phyloP scores from a whole-genome alignment of 2,888 invertebrate species.

The Lepidochitona cinerea region DNA sequence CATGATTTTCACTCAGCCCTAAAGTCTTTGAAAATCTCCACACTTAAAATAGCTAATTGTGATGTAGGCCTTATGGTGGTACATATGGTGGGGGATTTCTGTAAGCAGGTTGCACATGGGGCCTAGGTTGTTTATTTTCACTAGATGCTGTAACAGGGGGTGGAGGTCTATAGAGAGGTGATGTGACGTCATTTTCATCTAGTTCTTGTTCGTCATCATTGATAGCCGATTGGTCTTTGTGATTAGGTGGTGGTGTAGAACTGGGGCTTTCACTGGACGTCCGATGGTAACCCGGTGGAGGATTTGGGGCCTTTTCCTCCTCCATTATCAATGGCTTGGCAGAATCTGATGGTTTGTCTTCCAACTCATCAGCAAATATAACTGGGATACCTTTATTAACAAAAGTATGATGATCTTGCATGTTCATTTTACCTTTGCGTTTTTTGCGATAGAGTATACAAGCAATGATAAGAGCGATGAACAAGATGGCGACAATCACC shows the following conservation, averaged over 20 bases:
- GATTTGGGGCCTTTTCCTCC: constrained; percentile 90
- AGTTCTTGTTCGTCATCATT: constrained; percentile 45
- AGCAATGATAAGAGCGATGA: constrained; percentile 89
- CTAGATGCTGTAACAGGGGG: constrained; percentile 55
- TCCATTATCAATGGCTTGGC: constrained; percentile 94
- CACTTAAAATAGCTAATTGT: not conserved
- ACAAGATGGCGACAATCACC: constrained; percentile 85
- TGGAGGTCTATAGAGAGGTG: constrained; percentile 59
- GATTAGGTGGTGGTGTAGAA: constrained; percentile 40
- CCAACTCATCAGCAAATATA: constrained; percentile 93
- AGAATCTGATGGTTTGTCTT: constrained; percentile 82
- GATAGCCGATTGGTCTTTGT: constrained; percentile 32
- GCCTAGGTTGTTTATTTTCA: constrained; percentile 54
- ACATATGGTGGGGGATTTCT: constrained; percentile 97
- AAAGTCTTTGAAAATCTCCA: not conserved
- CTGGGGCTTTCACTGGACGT: constrained; percentile 50
- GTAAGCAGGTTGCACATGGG: constrained; percentile 80
- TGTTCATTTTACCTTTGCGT: constrained; percentile 84
- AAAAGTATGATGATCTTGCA: constrained; percentile 78
- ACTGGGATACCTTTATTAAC: constrained; percentile 84
- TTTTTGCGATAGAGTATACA: constrained; percentile 88
- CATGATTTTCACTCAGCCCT: not conserved
- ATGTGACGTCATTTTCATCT: constrained; percentile 45
- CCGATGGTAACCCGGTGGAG: constrained; percentile 56
- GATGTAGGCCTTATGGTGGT: constrained; percentile 92